Evolutionary conservation across 53 echinoderm and acorn worm species (phyloP), one percentile per base, ranked within the genome.

Genomic region (Temnopleurus reevesii): DNA sequence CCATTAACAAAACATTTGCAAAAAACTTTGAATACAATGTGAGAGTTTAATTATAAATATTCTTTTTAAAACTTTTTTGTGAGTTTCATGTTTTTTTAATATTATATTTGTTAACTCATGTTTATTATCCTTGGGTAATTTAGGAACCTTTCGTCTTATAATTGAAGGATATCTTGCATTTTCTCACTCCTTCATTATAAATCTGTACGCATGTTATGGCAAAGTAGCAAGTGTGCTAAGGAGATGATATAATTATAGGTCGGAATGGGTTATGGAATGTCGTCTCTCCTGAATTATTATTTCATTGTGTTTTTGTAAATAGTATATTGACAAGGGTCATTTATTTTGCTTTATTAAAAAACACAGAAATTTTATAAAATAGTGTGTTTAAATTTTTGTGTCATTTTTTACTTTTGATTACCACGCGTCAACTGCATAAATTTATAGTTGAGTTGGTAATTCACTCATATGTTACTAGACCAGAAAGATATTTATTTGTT

Each of bases 261-360:
- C 3, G 31, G 1, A 17, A 34, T 1, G 63, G 12, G 34, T 33
- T 33, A 41, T 41, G 9, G n/a, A 21, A 36, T 21, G 36, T 36
- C 2, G 21, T 49, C 0, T 27, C 41, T 21, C 10, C 21, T 41
- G 23, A 38, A 71, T 38, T 9, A n/a, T 38, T 41, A 71, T 43
- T 41, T n/a, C 1, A 41, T 71, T 71, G 8, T n/a, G 41, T 71
- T 71, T 15, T 13, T 63, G 71, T 71, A 71, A 71, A 71, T 71
- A 41, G 41, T 21, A 71, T 38, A 71, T 71, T 71, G 71, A 71
- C 71, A 71, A 41, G 41, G 8, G 71, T 71, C 71, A 71, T n/a
- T 71, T 71, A 38, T 71, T 71, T 71, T 71, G 71, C n/a, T 71
- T 71, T 71, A 71, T 71, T 38, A 71, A 71, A 23, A 71, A 41